Conservation (phyloP, 35 echinoderm and acorn worm species). For the Eucidaris tribuloides region DNA sequence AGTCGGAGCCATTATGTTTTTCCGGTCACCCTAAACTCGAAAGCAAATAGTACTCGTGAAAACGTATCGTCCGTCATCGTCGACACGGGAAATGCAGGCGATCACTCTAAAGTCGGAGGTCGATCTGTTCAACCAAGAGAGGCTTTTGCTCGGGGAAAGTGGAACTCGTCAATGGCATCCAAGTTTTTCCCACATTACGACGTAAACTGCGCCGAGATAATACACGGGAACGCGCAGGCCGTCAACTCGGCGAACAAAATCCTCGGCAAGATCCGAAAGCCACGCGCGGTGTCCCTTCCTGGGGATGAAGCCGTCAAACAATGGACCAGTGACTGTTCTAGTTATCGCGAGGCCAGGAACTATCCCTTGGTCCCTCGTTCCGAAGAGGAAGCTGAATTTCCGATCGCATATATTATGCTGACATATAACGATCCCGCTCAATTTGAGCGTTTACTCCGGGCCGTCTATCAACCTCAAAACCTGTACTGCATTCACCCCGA, state of each 20-base stretch:
- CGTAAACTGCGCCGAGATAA: neutral
- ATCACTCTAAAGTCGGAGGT: too few relatives aligned
- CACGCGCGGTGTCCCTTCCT: constrained; percentile 28
- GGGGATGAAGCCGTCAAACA: constrained; percentile 29
- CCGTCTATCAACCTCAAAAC: constrained; percentile 75
- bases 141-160: neutral
- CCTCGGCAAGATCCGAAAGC: neutral
- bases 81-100: too few relatives aligned
- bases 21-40: too few relatives aligned
- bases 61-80: too few relatives aligned
- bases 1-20: too few relatives aligned
- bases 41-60: too few relatives aligned
- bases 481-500: constrained; percentile 77
- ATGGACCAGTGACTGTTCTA: constrained; percentile 53
- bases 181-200: neutral
- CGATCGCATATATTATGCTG: constrained; percentile 71
- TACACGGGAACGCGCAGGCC: constrained; percentile 5
- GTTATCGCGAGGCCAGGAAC: constrained; percentile 23
- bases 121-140: neutral
- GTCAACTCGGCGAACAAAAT: neutral
- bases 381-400: constrained; percentile 67
- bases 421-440: constrained; percentile 65
- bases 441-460: constrained; percentile 52
- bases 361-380: constrained; percentile 46
- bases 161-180: neutral